A percentile compares a stretch with the other conserved stretches of the same genome.
phyloP scores from a whole-genome alignment of 1,140 invertebrate species.

The Melitaea cinxia region DNA sequence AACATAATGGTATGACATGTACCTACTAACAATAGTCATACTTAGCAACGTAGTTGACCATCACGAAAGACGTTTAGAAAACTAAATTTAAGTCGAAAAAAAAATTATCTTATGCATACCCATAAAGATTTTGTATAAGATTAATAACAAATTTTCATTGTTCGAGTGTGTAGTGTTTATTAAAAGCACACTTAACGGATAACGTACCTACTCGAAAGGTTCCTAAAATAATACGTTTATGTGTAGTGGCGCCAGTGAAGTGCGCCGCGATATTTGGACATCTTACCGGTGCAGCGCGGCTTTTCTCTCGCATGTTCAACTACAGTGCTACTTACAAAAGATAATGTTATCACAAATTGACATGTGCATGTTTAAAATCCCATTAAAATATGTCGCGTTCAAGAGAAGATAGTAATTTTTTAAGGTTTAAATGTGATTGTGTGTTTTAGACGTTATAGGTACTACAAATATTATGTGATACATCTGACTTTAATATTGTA shows the following conservation, averaged over 20 bases:
- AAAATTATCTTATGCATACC: background rate
- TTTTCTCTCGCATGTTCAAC: constrained; percentile 23
- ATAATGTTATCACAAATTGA: constrained; percentile 32
- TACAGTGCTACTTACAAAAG: constrained; percentile 22
- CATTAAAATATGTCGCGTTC: constrained; percentile 6
- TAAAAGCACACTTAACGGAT: constrained; percentile 28
- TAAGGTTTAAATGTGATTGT: no score
- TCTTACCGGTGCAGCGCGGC: constrained; percentile 12
- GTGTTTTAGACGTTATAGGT: no score
- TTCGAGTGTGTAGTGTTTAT: constrained; percentile 18
- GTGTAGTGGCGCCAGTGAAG: constrained; percentile 30
- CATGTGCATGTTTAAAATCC: constrained; percentile 25
- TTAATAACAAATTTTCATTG: background rate
- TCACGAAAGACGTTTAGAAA: no score
- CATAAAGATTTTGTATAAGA: no score
- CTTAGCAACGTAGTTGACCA: no score
- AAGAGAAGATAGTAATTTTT: background rate
- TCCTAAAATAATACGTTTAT: constrained; percentile 36
- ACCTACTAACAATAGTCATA: no score
- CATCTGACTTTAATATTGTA: no score
- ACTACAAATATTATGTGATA: no score
- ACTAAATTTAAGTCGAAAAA: no score
- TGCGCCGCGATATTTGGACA: constrained; percentile 6
- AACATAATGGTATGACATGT: no score
- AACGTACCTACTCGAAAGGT: constrained; percentile 33